These are phyloP conservation scores for Thamnaconus septentrionalis DNA, from an alignment of 2,113 vertebrate species.

Conservation along the genomic window DNA sequence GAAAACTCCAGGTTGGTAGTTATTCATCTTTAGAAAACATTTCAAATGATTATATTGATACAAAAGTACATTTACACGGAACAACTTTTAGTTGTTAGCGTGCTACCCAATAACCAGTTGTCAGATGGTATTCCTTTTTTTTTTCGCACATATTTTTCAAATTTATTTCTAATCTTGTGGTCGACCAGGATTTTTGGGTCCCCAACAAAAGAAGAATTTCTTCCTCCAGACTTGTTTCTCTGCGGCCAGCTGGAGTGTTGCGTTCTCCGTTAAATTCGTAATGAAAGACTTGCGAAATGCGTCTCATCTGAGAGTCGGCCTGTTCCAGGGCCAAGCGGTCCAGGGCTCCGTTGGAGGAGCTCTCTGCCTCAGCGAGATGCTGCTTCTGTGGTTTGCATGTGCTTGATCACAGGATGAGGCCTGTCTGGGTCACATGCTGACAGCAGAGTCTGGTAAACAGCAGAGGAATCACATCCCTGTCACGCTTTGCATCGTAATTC, in stretches of 20 bases:
- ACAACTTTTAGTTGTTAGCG: no score
- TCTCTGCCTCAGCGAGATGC: not conserved
- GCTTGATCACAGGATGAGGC: not conserved
- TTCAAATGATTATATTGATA: no score
- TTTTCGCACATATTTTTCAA: no score
- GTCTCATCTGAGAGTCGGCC: no score
- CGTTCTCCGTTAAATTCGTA: not conserved
- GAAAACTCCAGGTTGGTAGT: no score
- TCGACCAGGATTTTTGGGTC: not conserved
- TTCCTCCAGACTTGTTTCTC: not conserved
- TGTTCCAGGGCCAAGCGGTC: not conserved
- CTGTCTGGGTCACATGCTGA: conserved; percentile 17
- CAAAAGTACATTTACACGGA: no score
- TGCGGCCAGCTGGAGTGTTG: not conserved
- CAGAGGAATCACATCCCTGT: no score
- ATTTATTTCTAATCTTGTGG: not conserved
- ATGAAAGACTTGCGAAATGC: not conserved
- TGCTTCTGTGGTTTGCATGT: not conserved
- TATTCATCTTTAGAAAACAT: no score
- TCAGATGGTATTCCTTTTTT: no score
- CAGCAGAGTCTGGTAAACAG: no score
- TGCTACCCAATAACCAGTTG: no score
- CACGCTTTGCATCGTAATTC: no score
- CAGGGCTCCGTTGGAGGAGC: not conserved
- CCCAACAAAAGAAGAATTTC: not conserved